Base-by-base conservation (phyloP, 1,140 invertebrate genomes). In the Olivierus martensii region DNA sequence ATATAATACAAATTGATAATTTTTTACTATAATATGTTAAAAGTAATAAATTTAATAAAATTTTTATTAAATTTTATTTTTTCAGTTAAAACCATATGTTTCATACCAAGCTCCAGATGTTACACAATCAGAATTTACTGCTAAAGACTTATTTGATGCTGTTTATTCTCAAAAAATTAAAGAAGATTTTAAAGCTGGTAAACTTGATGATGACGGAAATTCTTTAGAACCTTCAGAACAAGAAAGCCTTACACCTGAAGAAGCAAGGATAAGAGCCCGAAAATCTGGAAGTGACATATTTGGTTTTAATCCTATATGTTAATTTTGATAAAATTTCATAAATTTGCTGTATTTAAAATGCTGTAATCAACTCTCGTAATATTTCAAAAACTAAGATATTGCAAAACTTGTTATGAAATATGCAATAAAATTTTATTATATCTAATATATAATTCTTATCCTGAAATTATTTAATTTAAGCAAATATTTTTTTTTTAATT, bases 71-170 rank as follows among this genome's bases (percentile, higher is more conserved):
- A 28, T 52, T 44, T 56, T 37, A n/a, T 42, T 51, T 56, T 79
- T 77, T 46, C 67, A 79, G 70, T 71, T 97, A 21, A 93, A 92
- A 69, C 88, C 93, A 0, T 97, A 97, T 65, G 92, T 96, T 0
- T 88, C 87, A 0, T 96, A 95, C 62, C 77, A 76, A 68, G 76
- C 78, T 0, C 69, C 75, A 10, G 80, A 88, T 49, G 74, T 92
- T 3, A 64, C 72, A 12, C 83, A 90, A 66, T 75, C 78, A 9
- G 78, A 84, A 67, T 89, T 91, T 59, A 90, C 86, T 14, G 71
- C 89, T 9, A 66, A 88, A 70, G 79, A 89, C 66, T 71, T 95
- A 15, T 95, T 94, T 65, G 75, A 87, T 67, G 77, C 78, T 3
- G 72, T 88, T 0, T 95, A 94, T 70, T 79, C 77, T 3, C 63